A percentile compares a stretch with the other conserved stretches of the same genome.
Conservation (phyloP, 2,113 vertebrate genomes). For the Hipposideros armiger region DNA sequence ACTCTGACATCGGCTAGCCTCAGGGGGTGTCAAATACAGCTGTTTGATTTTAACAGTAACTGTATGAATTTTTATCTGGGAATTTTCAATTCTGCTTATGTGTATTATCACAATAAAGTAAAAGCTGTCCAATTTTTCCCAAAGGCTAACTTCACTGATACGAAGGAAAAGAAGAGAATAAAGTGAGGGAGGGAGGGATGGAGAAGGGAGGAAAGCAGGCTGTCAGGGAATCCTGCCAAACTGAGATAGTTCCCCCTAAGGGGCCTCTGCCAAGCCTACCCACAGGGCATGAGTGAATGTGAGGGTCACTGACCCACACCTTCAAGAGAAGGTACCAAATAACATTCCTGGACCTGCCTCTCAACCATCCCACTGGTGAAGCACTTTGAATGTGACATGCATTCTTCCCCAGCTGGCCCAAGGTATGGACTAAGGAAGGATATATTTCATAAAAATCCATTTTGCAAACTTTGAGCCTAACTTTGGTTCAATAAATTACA, state of each 20-base stretch:
- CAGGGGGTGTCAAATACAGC: background rate
- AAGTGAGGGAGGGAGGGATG: background rate
- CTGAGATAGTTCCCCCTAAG: slow-evolving; percentile 80
- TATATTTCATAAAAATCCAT: slow-evolving; percentile 69
- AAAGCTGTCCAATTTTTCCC: slow-evolving; percentile 75
- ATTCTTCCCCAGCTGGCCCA: slow-evolving; percentile 84
- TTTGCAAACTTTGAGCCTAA: slow-evolving; percentile 65
- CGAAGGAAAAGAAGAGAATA: slow-evolving; percentile 60
- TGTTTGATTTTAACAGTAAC: slow-evolving; percentile 60
- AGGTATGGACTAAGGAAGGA: slow-evolving; percentile 75
- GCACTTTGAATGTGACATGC: slow-evolving; percentile 82
- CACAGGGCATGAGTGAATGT: background rate
- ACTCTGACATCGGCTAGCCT: background rate
- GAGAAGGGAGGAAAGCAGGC: background rate
- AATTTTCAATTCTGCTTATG: slow-evolving; percentile 58
- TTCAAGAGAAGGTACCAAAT: slow-evolving; percentile 81
- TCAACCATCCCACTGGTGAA: slow-evolving; percentile 79
- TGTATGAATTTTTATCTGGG: slow-evolving; percentile 31
- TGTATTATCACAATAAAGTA: slow-evolving; percentile 75
- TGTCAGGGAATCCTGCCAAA: slow-evolving; percentile 69
- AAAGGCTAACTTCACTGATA: slow-evolving; percentile 77
- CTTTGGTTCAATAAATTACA: slow-evolving; percentile 56
- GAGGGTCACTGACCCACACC: slow-evolving; percentile 79
- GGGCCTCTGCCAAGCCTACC: slow-evolving; percentile 31
- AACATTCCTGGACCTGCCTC: slow-evolving; percentile 82